phyloP scores from a whole-genome alignment of 64 coral and sea anemone genomes.

The Dendrophyllia cribrosa region DNA sequence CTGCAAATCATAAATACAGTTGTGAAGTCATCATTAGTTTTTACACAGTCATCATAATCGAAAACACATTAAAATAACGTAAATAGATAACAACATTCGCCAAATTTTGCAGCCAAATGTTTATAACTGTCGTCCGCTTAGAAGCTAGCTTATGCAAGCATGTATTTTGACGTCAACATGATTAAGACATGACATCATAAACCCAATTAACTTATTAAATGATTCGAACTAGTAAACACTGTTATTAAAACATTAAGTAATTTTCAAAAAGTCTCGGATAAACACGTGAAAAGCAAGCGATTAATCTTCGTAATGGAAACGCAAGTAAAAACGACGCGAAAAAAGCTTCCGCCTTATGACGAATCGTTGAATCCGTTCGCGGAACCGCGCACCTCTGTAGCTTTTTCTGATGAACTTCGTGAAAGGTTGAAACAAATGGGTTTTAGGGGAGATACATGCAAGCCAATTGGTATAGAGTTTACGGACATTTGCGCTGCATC shows the following conservation, averaged over 20 bases:
- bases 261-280: no score
- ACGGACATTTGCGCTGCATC: slow-evolving; percentile 30
- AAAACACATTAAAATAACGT: no score
- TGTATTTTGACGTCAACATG: no score
- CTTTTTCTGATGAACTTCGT: slow-evolving; percentile 27
- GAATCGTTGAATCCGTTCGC: slow-evolving; percentile 4
- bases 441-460: slow-evolving; percentile 2
- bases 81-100: no score
- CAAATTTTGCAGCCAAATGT: no score
- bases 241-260: no score
- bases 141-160: no score
- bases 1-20: not conserved
- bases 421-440: slow-evolving; percentile 25
- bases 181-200: not conserved
- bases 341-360: not conserved
- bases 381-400: not conserved
- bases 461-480: slow-evolving; percentile 43
- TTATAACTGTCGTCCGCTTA: no score
- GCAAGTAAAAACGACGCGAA: not conserved
- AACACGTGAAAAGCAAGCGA: no score
- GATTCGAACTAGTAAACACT: no score
- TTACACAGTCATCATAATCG: not conserved
- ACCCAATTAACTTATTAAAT: not conserved
- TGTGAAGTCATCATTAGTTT: not conserved
- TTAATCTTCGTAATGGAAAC: not conserved